Base-by-base conservation (phyloP, 2,113 vertebrate species). In the Malurus cyaneus region DNA sequence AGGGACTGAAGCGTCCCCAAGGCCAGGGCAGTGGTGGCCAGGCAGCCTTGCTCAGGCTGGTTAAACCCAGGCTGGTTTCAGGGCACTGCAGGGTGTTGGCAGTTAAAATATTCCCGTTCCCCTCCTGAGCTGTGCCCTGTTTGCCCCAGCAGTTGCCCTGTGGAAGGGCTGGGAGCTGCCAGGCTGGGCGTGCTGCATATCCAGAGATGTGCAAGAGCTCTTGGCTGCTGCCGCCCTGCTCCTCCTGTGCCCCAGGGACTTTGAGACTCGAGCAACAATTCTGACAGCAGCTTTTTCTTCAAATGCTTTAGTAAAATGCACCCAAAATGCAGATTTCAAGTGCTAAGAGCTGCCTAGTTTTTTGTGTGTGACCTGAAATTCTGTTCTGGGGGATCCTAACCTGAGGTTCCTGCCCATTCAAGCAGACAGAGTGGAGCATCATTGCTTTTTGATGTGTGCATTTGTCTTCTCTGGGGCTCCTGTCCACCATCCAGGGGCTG, bases 1-100 rank as follows among this genome's bases (percentile, higher is more conserved):
- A 70, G 47, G 71, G 91, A 82, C 67, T 3, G 17, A 70, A 87
- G 61, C 18, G 50, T 92, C 71, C 94, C 73, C 34, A 31, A 18
- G 47, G 49, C 42, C 31, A 11, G 34, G 93, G 85, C 95, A 73
- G 44, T 3, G 6, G 13, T 49, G 66, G 57, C 34, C 29, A 18
- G 42, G 41, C 56, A 92, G 57, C 84, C 79, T 90, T 47, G 65
- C 84, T 61, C 6, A 15, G 36, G 73, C 93, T 64, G 12, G 52
- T 89, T 89, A 83, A 96, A 89, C 82, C 88, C 76, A 20, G 91
- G 93, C 87, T 91, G 87, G 76, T 96, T 64, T 95, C 83, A 80
- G 12, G 41, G 91, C 93, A 36, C 69, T 83, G 74, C 69, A 91
- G 25, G 31, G 13, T 86, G 49, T 36, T 86, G 54, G 74, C 83